Evolutionary conservation across 1,140 invertebrate species (phyloP).

Genomic region (Calliphora vicina): DNA sequence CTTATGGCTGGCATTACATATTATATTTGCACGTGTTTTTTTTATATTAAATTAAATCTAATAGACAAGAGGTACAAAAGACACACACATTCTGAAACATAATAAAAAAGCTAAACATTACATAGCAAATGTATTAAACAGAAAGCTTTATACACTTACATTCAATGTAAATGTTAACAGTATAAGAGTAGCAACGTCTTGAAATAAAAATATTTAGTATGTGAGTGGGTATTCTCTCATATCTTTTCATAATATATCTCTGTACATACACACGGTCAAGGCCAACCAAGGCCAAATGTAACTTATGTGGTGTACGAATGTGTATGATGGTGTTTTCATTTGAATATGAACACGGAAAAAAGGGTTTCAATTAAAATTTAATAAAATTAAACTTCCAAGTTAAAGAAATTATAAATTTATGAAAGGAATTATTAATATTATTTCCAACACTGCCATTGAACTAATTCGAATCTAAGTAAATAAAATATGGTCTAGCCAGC

Average conservation of each 20-base stretch:
- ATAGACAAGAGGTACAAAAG: not conserved
- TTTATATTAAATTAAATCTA: not conserved
- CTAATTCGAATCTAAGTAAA: too few relatives aligned
- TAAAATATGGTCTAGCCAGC: too few relatives aligned
- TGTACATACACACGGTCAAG: constrained; percentile 37
- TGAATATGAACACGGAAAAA: too few relatives aligned
- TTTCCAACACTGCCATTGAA: too few relatives aligned
- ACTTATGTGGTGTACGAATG: not conserved
- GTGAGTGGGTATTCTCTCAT: not conserved
- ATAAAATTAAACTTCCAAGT: too few relatives aligned
- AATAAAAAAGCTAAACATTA: not conserved
- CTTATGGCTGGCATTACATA: not conserved
- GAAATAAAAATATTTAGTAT: not conserved
- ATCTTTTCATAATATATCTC: not conserved
- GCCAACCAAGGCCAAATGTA: constrained; percentile 39
- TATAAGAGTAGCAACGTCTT: not conserved
- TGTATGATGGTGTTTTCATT: not conserved
- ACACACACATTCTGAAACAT: not conserved
- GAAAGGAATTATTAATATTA: too few relatives aligned
- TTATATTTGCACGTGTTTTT: not conserved
- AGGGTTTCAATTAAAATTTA: too few relatives aligned
- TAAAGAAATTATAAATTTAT: too few relatives aligned
- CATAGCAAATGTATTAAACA: not conserved
- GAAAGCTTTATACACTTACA: not conserved
- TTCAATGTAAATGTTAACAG: not conserved